phyloP scores from a whole-genome alignment of 2,113 vertebrate genomes.

The Seriola rivoliana region DNA sequence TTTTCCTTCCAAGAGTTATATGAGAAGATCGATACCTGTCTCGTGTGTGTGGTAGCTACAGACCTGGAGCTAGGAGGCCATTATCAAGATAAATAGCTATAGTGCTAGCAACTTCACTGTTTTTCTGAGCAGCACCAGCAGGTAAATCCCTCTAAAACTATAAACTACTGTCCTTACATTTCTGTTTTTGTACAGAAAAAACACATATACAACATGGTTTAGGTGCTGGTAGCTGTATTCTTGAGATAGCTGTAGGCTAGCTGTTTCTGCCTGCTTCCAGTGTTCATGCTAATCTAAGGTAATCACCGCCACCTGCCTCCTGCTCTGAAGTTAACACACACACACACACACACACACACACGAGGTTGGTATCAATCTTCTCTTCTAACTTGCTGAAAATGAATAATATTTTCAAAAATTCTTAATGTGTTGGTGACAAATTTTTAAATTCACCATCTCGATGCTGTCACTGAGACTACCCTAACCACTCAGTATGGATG shows the following conservation, averaged over 20 bases:
- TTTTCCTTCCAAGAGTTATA: not conserved
- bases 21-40: not conserved
- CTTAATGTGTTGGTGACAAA: not conserved
- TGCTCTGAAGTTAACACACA: not conserved
- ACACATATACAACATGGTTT: not conserved
- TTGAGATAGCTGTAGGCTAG: no score
- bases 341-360: not conserved
- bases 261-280: no score
- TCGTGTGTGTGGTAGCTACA: not conserved
- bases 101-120: not conserved
- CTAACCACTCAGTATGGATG: not conserved
- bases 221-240: no score
- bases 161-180: not conserved
- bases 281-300: not conserved
- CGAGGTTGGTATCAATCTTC: not conserved
- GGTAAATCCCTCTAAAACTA: not conserved
- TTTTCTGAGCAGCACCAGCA: not conserved
- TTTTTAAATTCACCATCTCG: not conserved
- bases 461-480: not conserved
- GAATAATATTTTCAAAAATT: not conserved
- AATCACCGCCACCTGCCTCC: no score
- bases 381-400: not conserved
- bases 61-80: not conserved
- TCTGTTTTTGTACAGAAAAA: not conserved
- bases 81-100: not conserved